Conservation (phyloP, 2,888 invertebrate species). For the Uloborus plumipes region DNA sequence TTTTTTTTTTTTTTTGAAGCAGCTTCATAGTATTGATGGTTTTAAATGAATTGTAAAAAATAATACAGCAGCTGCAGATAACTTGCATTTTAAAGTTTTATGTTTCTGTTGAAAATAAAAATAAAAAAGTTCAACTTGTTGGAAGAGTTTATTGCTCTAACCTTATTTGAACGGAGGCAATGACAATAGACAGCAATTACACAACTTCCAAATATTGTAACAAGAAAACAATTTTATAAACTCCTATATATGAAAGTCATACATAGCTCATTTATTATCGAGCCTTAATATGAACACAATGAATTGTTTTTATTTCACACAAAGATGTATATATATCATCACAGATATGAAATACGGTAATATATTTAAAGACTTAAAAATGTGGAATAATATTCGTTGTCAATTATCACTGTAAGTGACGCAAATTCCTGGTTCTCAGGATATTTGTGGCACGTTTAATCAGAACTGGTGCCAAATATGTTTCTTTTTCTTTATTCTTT, state of each 20-base stretch:
- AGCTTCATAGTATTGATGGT: too few relatives aligned
- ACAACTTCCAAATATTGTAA: constrained; percentile 49
- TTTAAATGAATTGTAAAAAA: too few relatives aligned
- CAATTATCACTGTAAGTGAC: constrained; percentile 54
- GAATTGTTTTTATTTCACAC: constrained; percentile 26
- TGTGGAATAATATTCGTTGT: constrained; percentile 59
- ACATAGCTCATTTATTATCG: constrained; percentile 29
- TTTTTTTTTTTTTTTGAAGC: too few relatives aligned
- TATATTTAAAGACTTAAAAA: constrained; percentile 38
- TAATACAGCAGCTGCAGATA: too few relatives aligned
- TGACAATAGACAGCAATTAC: constrained; percentile 51
- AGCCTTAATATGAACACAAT: constrained; percentile 45
- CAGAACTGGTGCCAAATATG: constrained; percentile 50
- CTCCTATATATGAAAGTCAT: constrained; percentile 38
- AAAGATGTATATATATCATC: constrained; percentile 46
- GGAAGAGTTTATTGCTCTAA: constrained; percentile 60
- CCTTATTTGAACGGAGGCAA: constrained; percentile 30
- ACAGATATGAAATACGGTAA: constrained; percentile 51
- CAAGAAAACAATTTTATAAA: constrained; percentile 51
- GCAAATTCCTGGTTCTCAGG: constrained; percentile 37
- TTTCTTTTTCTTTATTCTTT: too few relatives aligned
- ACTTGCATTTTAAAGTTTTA: too few relatives aligned
- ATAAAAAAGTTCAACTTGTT: constrained; percentile 3
- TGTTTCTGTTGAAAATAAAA: too few relatives aligned
- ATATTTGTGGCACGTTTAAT: constrained; percentile 39